These are phyloP conservation scores for Planococcus citri DNA, from an alignment of 1,140 invertebrate species.

Conservation along the genomic window DNA sequence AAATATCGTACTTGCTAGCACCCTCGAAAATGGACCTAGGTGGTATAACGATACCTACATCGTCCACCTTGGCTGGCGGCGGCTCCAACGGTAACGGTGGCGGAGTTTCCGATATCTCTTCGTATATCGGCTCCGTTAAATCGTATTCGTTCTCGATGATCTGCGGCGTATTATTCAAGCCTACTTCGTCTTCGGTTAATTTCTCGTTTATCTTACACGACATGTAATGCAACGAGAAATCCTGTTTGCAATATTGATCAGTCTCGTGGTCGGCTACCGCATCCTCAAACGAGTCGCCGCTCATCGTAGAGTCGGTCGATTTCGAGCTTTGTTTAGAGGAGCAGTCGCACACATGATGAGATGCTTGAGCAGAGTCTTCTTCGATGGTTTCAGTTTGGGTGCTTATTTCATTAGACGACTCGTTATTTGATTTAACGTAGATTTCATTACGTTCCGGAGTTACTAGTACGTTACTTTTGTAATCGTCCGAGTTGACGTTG, in stretches of 20 bases:
- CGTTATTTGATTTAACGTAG: neutral
- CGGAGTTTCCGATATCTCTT: conserved; percentile 59
- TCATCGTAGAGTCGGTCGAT: neutral
- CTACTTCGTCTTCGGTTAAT: conserved; percentile 36
- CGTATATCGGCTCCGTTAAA: conserved; percentile 74
- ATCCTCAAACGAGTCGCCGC: neutral
- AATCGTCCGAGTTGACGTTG: too few species aligned
- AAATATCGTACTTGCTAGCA: conserved; percentile 74
- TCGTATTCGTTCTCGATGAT: conserved; percentile 60
- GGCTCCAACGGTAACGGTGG: conserved; percentile 60
- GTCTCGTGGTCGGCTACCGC: neutral
- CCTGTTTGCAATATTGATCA: neutral
- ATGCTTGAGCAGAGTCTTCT: too few species aligned
- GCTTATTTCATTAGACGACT: neutral
- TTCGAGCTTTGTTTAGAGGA: neutral
- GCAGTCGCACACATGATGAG: neutral
- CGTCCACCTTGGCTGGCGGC: conserved; percentile 30
- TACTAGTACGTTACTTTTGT: neutral
- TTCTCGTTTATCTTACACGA: conserved; percentile 8
- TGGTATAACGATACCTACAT: conserved; percentile 26
- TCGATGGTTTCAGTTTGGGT: neutral
- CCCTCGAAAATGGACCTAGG: conserved; percentile 56
- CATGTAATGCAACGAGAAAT: conserved; percentile 18
- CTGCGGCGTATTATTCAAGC: neutral
- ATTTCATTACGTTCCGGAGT: neutral